Percentiles rank a stretch among this genome's conserved stretches.
Evolutionary conservation across 2,113 vertebrate genomes (phyloP).

Genomic region (Coregonus clupeaformis): DNA sequence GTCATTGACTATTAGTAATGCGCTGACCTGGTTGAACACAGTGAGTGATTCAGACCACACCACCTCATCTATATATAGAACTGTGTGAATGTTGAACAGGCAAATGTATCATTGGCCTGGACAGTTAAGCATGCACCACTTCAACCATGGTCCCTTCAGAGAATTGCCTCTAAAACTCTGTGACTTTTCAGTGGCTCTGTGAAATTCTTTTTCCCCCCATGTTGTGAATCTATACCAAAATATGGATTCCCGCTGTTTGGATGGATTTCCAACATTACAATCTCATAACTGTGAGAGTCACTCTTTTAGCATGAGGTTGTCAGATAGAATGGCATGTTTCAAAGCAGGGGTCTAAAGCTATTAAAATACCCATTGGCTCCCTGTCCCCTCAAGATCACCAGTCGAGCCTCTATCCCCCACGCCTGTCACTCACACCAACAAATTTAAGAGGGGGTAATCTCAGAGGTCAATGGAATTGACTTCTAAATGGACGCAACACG

Average conservation of each 20-base stretch:
- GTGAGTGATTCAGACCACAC: conserved; percentile 21
- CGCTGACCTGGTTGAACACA: conserved; percentile 6
- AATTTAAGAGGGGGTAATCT: conserved; percentile 7
- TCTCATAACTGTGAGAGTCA: conserved; percentile 24
- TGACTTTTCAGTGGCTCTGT: neutral
- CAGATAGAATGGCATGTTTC: conserved; percentile 45
- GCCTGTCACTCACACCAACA: conserved; percentile 45
- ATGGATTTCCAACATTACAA: conserved; percentile 15
- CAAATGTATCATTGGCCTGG: conserved; percentile 25
- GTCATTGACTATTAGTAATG: conserved; percentile 31
- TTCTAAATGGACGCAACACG: neutral
- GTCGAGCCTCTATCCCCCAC: conserved; percentile 25
- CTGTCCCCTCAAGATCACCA: conserved; percentile 19
- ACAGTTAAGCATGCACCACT: conserved; percentile 29
- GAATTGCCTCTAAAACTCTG: conserved; percentile 16
- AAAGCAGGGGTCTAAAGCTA: conserved; percentile 41
- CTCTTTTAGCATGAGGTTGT: conserved; percentile 26
- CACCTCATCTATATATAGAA: conserved; percentile 36
- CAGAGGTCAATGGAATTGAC: neutral
- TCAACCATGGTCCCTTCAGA: conserved; percentile 24
- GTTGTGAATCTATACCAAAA: neutral
- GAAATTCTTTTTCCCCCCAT: neutral
- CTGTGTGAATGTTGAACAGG: conserved; percentile 24
- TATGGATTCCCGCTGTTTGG: neutral
- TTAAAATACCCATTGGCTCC: conserved; percentile 51